Percentiles rank a stretch among this genome's conserved stretches.
Evolutionary conservation across 2,113 vertebrate genomes (phyloP).

Genomic region (Hydropotes inermis): DNA sequence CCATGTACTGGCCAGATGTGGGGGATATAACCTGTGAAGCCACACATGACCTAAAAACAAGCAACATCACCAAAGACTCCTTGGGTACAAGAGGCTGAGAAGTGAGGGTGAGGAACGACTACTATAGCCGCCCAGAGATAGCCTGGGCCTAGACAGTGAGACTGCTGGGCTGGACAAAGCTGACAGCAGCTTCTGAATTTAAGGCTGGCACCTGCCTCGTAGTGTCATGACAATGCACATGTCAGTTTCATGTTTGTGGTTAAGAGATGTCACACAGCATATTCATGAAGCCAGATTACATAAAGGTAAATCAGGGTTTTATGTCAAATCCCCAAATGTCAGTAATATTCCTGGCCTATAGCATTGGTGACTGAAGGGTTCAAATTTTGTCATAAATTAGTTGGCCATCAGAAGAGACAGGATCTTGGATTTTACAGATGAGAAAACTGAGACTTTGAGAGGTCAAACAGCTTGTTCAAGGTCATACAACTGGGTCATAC

Average conservation of each 20-base stretch:
- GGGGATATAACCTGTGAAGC: neutral
- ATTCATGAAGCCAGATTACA: fast-evolving
- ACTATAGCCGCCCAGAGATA: fast-evolving
- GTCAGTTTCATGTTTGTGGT: neutral
- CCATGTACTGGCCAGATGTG: fast-evolving
- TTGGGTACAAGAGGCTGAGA: no score
- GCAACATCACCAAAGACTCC: neutral
- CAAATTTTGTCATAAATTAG: neutral
- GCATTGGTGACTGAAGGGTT: neutral
- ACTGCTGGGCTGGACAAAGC: neutral
- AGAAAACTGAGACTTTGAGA: neutral
- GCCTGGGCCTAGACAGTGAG: neutral
- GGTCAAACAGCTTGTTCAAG: no score
- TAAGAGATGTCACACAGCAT: no score
- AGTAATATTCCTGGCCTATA: neutral
- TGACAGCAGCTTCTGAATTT: neutral
- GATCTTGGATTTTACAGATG: neutral
- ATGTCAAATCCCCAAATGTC: neutral
- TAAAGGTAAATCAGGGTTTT: neutral
- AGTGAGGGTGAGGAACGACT: fast-evolving
- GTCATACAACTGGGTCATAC: neutral
- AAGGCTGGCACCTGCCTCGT: neutral
- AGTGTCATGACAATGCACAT: fast-evolving
- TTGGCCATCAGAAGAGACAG: neutral
- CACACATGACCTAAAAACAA: neutral